Evolutionary conservation across 2,888 invertebrate genomes (phyloP).

Genomic region (Itoplectis maculator): DNA sequence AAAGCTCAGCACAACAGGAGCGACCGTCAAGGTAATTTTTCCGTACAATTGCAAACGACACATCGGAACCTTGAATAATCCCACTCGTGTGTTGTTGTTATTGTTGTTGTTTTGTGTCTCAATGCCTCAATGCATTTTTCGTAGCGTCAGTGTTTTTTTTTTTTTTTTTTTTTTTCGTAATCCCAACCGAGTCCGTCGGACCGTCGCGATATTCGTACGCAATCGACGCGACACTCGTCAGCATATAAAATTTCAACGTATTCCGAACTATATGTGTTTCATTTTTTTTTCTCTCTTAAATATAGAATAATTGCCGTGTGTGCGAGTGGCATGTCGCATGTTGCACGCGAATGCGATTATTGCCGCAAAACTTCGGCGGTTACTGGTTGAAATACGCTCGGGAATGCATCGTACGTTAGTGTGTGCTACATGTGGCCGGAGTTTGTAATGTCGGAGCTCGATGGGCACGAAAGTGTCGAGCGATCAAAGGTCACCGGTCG

Average conservation of each 20-base stretch:
- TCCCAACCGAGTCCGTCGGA: neutral
- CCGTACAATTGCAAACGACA: slow-evolving; percentile 54
- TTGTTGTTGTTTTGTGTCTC: no score
- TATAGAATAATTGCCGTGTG: slow-evolving; percentile 62
- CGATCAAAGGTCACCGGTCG: slow-evolving; percentile 59
- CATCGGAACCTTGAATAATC: slow-evolving; percentile 38
- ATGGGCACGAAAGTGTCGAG: slow-evolving; percentile 47
- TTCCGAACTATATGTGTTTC: neutral
- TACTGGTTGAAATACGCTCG: slow-evolving; percentile 51
- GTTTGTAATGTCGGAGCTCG: slow-evolving; percentile 1
- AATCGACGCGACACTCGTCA: neutral
- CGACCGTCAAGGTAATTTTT: slow-evolving; percentile 83
- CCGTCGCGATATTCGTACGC: neutral
- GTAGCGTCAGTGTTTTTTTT: neutral
- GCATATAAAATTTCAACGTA: slow-evolving; percentile 26
- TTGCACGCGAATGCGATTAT: slow-evolving; percentile 65
- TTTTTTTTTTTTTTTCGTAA: slow-evolving; percentile 8
- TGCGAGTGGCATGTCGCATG: slow-evolving; percentile 70
- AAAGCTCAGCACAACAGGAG: slow-evolving; percentile 83
- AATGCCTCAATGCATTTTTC: neutral
- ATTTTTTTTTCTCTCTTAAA: slow-evolving; percentile 32
- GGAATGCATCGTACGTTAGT: slow-evolving; percentile 40
- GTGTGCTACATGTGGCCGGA: slow-evolving; percentile 24
- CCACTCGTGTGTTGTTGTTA: slow-evolving; percentile 16
- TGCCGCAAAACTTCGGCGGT: slow-evolving; percentile 60